Evolutionary conservation across 2,797 vertebrate genomes (phyloP), one percentile per base, ranked within the genome.

Genomic region (Prunella strophiata): DNA sequence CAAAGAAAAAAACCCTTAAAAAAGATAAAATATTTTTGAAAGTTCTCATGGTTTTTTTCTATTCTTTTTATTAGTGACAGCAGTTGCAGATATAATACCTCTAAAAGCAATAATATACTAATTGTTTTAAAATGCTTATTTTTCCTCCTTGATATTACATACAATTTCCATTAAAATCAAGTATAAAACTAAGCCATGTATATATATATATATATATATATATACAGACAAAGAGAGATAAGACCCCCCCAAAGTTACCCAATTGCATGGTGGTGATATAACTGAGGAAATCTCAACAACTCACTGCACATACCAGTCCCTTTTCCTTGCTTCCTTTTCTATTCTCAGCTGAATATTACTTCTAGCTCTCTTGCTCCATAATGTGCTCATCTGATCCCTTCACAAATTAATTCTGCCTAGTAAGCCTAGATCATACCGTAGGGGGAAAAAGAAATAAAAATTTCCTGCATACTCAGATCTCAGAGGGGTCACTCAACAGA

Each of bases 231-330:
- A 36, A 36, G 36, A 36, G 6, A 58, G 12, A 58, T 2, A 43
- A 10, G 54, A n/a, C 3, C 16, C 10, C 12, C 11, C 10, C 2
- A 40, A 74, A 71, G 26, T 20, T 0, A 43, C 10, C 7, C 1
- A 0, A 3, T 29, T 89, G 7, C 14, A 43, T 14, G 59, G 18
- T 0, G 1, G 10, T 45, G 10, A 47, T 10, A 12, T 5, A 68
- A 54, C 36, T 85, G 38, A 76, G 23, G 14, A 91, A 73, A 89
- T 76, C 11, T 63, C 76, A 59, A 17, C 13, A 67, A 30, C 16
- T 91, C 21, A n/a, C 8, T 45, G 8, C 36, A 36, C 8, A 42
- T 29, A 42, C 4, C 19, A 51, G 9, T 23, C 27, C 4, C 16
- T 77, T 87, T 87, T 26, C 34, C 25, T 68, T 57, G 17, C 16